phyloP scores from a whole-genome alignment of 2,113 vertebrate species.

The Gavia stellata region DNA sequence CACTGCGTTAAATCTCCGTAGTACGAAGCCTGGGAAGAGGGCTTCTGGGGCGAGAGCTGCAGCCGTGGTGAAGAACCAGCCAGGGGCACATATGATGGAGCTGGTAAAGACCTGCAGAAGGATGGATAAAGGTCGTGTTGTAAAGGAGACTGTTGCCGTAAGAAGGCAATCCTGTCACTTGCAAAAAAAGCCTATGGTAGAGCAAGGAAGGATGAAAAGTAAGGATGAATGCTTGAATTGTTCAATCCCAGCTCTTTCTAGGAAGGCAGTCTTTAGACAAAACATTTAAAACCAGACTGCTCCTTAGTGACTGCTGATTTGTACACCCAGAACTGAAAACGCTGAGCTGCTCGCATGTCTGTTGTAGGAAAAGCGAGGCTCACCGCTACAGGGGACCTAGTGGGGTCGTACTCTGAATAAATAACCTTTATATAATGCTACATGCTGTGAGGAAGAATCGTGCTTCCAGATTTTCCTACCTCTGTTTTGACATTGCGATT shows the following conservation, averaged over 20 bases:
- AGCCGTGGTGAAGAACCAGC: neutral
- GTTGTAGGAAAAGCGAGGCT: neutral
- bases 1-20: neutral
- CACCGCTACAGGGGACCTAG: neutral
- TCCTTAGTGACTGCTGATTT: neutral
- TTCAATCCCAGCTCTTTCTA: neutral
- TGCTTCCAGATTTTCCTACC: neutral
- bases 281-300: neutral
- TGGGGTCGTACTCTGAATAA: neutral
- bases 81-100: fast-evolving
- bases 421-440: neutral
- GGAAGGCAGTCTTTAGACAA: neutral
- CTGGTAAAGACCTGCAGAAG: neutral
- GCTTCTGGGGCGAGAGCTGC: neutral
- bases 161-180: neutral
- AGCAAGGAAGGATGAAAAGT: neutral
- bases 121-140: neutral
- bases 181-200: neutral
- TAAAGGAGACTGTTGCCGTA: neutral
- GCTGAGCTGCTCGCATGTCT: neutral
- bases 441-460: neutral
- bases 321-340: neutral
- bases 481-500: neutral
- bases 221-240: neutral
- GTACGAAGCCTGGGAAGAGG: neutral